A percentile compares a stretch with the other conserved stretches of the same genome.
Evolutionary conservation across 2,113 vertebrate genomes (phyloP).

Genomic region (Seriola dumerili): DNA sequence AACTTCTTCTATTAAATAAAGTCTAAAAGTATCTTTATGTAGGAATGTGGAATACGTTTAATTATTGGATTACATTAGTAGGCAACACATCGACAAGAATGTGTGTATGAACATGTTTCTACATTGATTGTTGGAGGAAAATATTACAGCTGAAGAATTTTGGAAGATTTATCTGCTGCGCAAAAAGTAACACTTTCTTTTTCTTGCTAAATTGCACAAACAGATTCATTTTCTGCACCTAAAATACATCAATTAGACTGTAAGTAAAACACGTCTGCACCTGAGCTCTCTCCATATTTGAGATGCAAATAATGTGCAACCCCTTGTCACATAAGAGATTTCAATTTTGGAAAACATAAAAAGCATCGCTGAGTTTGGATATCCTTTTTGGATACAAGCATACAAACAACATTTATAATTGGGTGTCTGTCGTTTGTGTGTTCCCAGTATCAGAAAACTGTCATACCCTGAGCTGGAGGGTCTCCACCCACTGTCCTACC

Average conservation of each 20-base stretch:
- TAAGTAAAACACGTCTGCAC: slow-evolving; percentile 39
- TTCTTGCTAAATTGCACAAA: slow-evolving; percentile 40
- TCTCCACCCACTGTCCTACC: slow-evolving; percentile 84
- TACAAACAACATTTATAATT: slow-evolving; percentile 19
- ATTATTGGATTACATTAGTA: slow-evolving; percentile 4
- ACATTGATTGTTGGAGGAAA: slow-evolving; percentile 13
- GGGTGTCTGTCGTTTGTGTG: not conserved
- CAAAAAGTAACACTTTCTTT: slow-evolving; percentile 26
- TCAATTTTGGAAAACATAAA: slow-evolving; percentile 31
- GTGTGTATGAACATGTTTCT: slow-evolving; percentile 17
- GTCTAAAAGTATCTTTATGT: not conserved
- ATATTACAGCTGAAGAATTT: not conserved
- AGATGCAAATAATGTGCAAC: slow-evolving; percentile 46
- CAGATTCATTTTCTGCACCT: slow-evolving; percentile 19
- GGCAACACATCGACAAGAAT: not conserved
- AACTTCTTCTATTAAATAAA: slow-evolving; percentile 25
- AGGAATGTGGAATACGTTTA: slow-evolving; percentile 6
- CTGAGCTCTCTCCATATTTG: slow-evolving; percentile 35
- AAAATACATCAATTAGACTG: slow-evolving; percentile 43
- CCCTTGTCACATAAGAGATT: slow-evolving; percentile 29
- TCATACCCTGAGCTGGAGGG: slow-evolving; percentile 81
- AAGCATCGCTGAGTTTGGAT: slow-evolving; percentile 1
- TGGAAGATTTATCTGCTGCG: slow-evolving; percentile 14
- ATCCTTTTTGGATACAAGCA: not conserved
- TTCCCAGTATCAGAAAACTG: not conserved